These are phyloP conservation scores for Tyto alba DNA, from an alignment of 2,113 vertebrate species.

Conservation along the genomic window DNA sequence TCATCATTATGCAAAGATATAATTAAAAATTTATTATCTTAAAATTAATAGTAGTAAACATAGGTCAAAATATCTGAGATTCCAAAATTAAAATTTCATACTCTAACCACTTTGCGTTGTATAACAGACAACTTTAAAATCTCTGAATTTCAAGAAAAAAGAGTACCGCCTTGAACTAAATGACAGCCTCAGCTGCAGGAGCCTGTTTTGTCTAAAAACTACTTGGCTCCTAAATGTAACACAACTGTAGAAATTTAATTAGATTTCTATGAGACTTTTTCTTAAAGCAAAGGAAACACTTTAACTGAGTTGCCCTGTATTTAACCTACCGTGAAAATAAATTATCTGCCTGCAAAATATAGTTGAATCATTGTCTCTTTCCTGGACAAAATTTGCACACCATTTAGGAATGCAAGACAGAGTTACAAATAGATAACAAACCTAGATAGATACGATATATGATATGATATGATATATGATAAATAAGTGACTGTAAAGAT, in stretches of 20 bases:
- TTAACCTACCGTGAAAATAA: slow-evolving; percentile 44
- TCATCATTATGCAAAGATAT: background rate
- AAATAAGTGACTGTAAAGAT: background rate
- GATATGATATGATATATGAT: background rate
- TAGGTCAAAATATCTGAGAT: background rate
- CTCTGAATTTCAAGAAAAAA: background rate
- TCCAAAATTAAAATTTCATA: background rate
- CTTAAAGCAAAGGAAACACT: slow-evolving; percentile 14
- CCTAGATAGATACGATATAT: background rate
- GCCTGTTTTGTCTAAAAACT: slow-evolving; percentile 26
- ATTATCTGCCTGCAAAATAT: slow-evolving; percentile 14
- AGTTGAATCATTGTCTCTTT: slow-evolving; percentile 5
- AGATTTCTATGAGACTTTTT: slow-evolving; percentile 11
- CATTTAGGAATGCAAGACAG: background rate
- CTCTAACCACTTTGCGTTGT: background rate
- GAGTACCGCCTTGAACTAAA: background rate
- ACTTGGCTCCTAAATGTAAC: slow-evolving; percentile 1
- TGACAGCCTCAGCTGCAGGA: slow-evolving; percentile 26
- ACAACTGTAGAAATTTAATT: slow-evolving; percentile 45
- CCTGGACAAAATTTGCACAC: background rate
- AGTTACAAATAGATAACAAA: background rate
- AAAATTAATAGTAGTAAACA: background rate
- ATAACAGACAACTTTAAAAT: background rate
- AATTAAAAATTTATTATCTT: background rate
- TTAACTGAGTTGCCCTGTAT: background rate